A percentile compares a stretch with the other conserved stretches of the same genome.
Evolutionary conservation across 2,113 vertebrate species (phyloP).

Genomic region (Lampris incognitus): DNA sequence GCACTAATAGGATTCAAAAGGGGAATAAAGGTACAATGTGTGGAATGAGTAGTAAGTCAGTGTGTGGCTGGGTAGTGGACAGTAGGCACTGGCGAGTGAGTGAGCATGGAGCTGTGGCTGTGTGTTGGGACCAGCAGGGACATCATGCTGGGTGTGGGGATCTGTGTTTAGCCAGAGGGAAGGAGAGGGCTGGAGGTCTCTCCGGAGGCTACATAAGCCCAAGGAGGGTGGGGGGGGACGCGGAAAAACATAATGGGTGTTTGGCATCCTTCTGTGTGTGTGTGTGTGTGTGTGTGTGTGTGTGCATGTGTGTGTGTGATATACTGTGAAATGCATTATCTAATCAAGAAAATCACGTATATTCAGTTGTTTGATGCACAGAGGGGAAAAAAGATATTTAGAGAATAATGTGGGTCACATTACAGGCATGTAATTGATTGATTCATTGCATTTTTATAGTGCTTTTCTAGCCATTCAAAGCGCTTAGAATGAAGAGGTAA

Average conservation of each 20-base stretch:
- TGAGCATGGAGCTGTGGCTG: constrained; percentile 28
- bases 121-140: constrained; percentile 35
- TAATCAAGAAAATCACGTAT: neutral
- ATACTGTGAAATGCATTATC: constrained; percentile 3
- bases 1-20: constrained; percentile 90
- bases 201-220: constrained; percentile 55
- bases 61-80: constrained; percentile 74
- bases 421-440: no score
- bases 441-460: no score
- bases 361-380: no score
- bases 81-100: constrained; percentile 41
- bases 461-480: no score
- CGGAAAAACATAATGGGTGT: constrained; percentile 45
- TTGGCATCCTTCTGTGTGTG: constrained; percentile 35
- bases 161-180: constrained; percentile 41
- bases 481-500: no score
- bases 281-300: constrained; percentile 29
- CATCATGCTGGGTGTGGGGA: constrained; percentile 46
- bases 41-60: constrained; percentile 73
- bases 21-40: constrained; percentile 75
- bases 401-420: no score
- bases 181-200: constrained; percentile 45
- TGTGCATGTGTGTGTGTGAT: constrained; percentile 29
- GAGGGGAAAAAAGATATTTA: no score
- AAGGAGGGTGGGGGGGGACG: constrained; percentile 22